Base-by-base conservation (phyloP, 2,888 invertebrate species). In the Sympetrum striolatum region DNA sequence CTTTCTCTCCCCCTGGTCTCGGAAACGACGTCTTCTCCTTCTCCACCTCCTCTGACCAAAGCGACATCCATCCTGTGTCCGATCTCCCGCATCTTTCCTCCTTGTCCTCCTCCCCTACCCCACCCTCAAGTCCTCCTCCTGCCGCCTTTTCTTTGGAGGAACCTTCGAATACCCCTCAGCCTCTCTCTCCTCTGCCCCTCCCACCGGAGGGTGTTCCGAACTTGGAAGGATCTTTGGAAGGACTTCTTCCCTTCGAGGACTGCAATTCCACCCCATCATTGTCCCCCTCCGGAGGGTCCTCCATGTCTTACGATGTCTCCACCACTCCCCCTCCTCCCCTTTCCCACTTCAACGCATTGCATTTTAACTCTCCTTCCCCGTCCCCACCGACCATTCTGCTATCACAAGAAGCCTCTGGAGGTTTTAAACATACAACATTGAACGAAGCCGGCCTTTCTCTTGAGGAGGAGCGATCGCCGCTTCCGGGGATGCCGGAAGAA, bases 401-500 rank as follows among this genome's bases (percentile, higher is more conserved):
- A 31, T 22, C 60, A 15, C 22, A 60, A n/a, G 60, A n/a, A 53
- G 14, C 35, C 58, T 15, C 39, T n/a, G 22, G 14, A 37, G 18
- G 10, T 15, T 44, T 31, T 18, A 35, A 22, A 39, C 25, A 44
- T 18, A 8, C 25, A 48, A 58, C 60, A 39, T 3, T 90, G 15
- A 53, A 53, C 14, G 90, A 48, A 15, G 80, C 12, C 22, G 22
- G 53, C 2, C 53, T 80, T 35, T 80, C 90, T 0, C 80, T 80
- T 4, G 90, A 90, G n/a, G 80, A 39, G 0, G n/a, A 12, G 14
- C 58, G 58, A 1, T 80, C 64, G 12, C 80, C 58, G 2, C 58
- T 80, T 18, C 80, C 90, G 48, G 53, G 48, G 6, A 39, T 90
- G 58, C 80, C 90, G 53, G 90, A 90, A 39, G 90, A 90, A 35